Evolutionary conservation across 2,888 invertebrate species (phyloP), one percentile per base, ranked within the genome.

Genomic region (Himalopsyche japonica): DNA sequence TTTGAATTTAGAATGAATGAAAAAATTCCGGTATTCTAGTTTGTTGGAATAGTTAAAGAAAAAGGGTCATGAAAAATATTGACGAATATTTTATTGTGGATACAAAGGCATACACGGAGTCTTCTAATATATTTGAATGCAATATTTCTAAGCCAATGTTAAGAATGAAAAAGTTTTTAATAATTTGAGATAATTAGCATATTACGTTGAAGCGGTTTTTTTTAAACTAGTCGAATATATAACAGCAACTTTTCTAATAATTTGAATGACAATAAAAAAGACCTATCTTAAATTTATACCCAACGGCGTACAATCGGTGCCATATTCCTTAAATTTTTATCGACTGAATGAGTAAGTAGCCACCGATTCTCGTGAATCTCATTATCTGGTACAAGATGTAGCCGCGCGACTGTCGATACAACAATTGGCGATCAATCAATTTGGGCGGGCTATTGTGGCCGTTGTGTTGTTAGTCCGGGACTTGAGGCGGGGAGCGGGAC

Each of bases 381-480:
- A 76, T 32, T 78, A 70, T 82, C 32, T 4, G 85, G 81, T 85
- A 83, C 24, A 57, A 57, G 20, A 70, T 70, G 70, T 81, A 57
- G 85, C 27, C 76, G 27, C 79, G 80, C 76, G 77, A 83, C 80
- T 24, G 85, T 79, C 85, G 80, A 85, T 85, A 77, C 77, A 82
- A 85, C 85, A 85, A 85, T 85, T 78, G 85, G 76, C 79, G 70
- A 85, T 85, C 85, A 79, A 79, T 79, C 79, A 79, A 79, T 79
- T 79, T 43, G 78, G 79, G 48, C 43, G 47, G 30, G 79, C 47
- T 27, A 49, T 47, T 79, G 47, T 79, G 30, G 48, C 79, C 15
- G 47, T 47, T 32, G 79, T 47, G 47, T 32, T 79, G 20, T 32
- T 32, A 79, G 47, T 79, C 24, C 70, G 70, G 70, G 70, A 70